Percentiles rank a stretch among this genome's conserved stretches.
Conservation (phyloP, 2,113 vertebrate species). For the Megaptera novaeangliae region DNA sequence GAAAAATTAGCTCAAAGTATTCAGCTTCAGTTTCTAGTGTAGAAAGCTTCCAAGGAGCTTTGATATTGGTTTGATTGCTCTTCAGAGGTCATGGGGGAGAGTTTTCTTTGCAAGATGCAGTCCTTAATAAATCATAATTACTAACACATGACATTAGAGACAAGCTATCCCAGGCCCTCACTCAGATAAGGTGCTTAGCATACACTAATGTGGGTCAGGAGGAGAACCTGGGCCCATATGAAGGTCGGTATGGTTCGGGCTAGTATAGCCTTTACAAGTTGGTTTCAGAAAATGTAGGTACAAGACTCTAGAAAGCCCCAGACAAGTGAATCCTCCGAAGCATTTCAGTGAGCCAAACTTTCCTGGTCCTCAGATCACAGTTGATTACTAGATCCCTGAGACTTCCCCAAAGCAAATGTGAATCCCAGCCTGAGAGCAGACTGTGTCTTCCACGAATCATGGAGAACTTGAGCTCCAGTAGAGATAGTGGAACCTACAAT, state of each 20-base stretch:
- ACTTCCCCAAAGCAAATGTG: background rate
- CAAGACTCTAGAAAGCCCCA: background rate
- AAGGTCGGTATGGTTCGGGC: background rate
- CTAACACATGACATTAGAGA: background rate
- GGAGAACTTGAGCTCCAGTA: background rate
- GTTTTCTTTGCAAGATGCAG: background rate
- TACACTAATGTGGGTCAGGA: background rate
- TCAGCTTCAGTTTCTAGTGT: background rate
- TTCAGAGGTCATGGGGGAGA: background rate
- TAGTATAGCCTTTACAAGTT: background rate
- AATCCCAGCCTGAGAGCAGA: background rate
- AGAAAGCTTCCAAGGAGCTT: background rate
- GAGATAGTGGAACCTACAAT: background rate
- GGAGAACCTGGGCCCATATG: background rate
- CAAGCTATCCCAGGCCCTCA: background rate
- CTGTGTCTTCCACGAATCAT: background rate
- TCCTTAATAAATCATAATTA: background rate
- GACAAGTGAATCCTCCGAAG: background rate
- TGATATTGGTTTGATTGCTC: background rate
- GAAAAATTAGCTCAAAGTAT: background rate
- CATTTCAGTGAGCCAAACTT: background rate
- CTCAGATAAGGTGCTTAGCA: background rate
- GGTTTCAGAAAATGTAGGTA: background rate
- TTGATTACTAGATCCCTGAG: background rate
- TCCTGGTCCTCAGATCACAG: background rate